A percentile compares a stretch with the other conserved stretches of the same genome.
Evolutionary conservation across 2,888 invertebrate genomes (phyloP).

Genomic region (Nomada hirtipes): DNA sequence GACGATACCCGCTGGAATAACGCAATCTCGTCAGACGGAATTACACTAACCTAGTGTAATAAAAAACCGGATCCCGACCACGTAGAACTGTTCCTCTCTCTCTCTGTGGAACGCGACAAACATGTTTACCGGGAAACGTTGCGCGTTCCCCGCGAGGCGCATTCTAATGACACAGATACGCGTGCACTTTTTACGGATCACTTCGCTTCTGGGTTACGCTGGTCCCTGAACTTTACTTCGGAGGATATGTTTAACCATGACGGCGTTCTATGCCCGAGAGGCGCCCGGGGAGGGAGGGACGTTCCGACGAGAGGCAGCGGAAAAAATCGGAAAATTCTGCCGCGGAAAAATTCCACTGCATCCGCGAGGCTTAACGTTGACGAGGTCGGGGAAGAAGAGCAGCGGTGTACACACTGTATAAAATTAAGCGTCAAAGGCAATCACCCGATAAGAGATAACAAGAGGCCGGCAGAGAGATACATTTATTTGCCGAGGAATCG

Average conservation of each 20-base stretch:
- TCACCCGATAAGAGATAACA: constrained; percentile 35
- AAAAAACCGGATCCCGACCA: constrained; percentile 32
- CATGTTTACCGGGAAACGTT: constrained; percentile 50
- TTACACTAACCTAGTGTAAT: constrained; percentile 60
- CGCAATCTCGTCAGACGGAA: constrained; percentile 51
- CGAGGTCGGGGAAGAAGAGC: constrained; percentile 16
- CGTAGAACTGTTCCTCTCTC: constrained; percentile 1
- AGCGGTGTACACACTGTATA: too few relatives aligned
- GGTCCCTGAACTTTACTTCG: constrained; percentile 46
- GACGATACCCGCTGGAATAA: constrained; percentile 26
- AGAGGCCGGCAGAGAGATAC: not conserved
- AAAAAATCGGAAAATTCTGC: too few relatives aligned
- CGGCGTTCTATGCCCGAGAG: not conserved
- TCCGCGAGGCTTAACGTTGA: not conserved
- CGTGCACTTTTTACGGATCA: constrained; percentile 27
- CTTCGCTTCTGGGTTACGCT: constrained; percentile 29
- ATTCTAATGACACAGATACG: constrained; percentile 36
- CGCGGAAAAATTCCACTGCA: not conserved
- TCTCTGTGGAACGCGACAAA: constrained; percentile 21
- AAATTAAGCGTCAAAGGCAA: not conserved
- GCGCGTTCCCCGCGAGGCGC: constrained; percentile 1
- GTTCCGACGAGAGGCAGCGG: too few relatives aligned
- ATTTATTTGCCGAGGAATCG: constrained; percentile 1
- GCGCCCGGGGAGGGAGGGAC: too few relatives aligned
- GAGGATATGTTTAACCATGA: not conserved